Base-by-base conservation (phyloP, 2,113 vertebrate genomes). In the Martes martes region DNA sequence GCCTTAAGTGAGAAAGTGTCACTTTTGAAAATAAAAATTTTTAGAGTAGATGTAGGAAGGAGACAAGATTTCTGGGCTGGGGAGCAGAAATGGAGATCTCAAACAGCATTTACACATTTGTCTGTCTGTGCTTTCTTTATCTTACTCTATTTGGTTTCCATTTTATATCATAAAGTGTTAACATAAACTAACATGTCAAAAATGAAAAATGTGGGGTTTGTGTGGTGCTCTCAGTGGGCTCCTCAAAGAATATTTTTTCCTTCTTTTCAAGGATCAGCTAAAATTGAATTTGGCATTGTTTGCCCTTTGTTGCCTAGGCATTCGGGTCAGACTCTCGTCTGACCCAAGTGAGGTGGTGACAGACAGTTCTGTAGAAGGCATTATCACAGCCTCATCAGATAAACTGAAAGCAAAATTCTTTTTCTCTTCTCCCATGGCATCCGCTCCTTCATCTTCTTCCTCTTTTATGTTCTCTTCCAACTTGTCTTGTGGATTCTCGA, bases 351-450 rank as follows among this genome's bases (percentile, higher is more conserved):
- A 16, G 0, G 6, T 9, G 5, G 81, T 98, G 98, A 98, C 96
- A 96, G 98, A 98, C 98, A 98, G 97, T 86, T 98, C 97, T 97
- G 95, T 94, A 76, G 96, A 79, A 1, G 93, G 96, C 94, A 98
- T 98, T 98, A 97, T 98, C 97, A 88, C 97, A 98, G 91, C 89
- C 97, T 98, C 97, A 97, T 98, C 98, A 98, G 98, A 97, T 3
- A 92, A 81, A 96, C 24, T 96, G 97, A 98, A 98, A 97, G 96
- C 94, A 97, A 97, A 95, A 67, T 87, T 21, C 4, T 82, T 95
- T 91, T 96, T 98, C 91, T 93, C 97, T 97, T 98, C 97, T 98
- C 79, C 86, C 47, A 39, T 3, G 26, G 80, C 95, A 96, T 96
- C 95, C 94, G 55, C 63, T 91, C 63, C 18, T 39, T 7, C 63